Percentiles rank a stretch among this genome's conserved stretches.
phyloP scores from a whole-genome alignment of 2,797 vertebrate genomes.

The Euphonia xanthogaster region DNA sequence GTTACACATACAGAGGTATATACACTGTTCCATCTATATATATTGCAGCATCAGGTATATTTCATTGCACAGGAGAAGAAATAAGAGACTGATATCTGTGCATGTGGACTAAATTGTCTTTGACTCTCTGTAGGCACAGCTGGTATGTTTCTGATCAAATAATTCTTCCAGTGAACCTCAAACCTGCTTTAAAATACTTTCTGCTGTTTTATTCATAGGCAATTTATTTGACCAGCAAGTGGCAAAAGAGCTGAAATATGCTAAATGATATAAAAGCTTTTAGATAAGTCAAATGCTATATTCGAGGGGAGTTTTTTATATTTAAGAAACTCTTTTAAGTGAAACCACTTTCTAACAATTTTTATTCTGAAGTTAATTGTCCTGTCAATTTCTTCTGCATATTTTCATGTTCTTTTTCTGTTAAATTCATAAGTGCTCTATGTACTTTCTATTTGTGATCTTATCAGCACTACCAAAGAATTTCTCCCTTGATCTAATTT shows the following conservation, averaged over 20 bases:
- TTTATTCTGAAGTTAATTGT: background rate
- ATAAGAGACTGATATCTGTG: background rate
- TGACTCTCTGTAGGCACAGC: background rate
- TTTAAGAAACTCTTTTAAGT: background rate
- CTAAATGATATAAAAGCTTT: background rate
- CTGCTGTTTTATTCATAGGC: background rate
- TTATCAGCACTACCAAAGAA: background rate
- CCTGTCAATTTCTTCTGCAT: background rate
- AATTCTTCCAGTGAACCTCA: background rate
- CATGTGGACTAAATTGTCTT: background rate
- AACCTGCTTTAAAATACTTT: background rate
- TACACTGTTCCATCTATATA: background rate
- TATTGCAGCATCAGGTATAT: background rate
- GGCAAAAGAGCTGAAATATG: background rate
- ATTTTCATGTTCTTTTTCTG: background rate
- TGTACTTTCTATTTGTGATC: background rate
- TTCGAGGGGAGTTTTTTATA: background rate
- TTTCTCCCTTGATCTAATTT: background rate
- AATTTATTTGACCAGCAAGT: background rate
- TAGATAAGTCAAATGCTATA: background rate
- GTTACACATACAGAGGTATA: background rate
- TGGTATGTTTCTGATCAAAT: background rate
- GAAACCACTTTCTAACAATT: background rate
- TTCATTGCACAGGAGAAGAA: background rate
- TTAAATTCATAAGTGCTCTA: background rate